Evolutionary conservation across 2,113 vertebrate genomes (phyloP), one percentile per base, ranked within the genome.

Genomic region (Tenebrosternarchus preto): DNA sequence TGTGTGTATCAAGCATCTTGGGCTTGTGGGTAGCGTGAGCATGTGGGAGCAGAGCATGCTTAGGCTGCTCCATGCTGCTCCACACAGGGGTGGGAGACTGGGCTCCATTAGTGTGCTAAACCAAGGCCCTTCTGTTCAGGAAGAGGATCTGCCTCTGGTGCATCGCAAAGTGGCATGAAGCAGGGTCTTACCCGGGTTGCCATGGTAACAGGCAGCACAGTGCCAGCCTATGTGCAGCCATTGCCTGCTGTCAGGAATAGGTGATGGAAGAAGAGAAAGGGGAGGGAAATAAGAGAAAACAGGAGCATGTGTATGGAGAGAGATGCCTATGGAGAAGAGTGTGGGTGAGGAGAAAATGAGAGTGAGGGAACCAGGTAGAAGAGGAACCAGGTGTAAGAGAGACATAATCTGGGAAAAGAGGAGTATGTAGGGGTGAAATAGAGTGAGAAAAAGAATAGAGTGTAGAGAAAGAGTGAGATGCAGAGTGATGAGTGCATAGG

Each of bases 161-260:
- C 12, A 36, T 67, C 64, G 80, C 56, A 77, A 70, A 77, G 66
- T 39, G 69, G 55, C 59, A 76, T 39, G 77, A 70, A 50, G 43
- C 64, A 59, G 82, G 70, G 82, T 78, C 81, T 81, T 79, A 76
- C 24, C 12, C 43, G 43, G 68, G 78, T 84, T 86, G 76, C 83
- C 77, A 67, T 86, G 77, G 82, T 60, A 80, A 82, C 82, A 60
- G 27, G 25, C 19, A 57, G 82, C 79, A 70, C 53, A 33, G 57
- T 82, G 84, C 78, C 84, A 82, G 70, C 76, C 76, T 67, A 69
- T 53, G 43, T 60, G 50, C 50, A 78, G 57, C 82, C 76, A 61
- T 56, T 59, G 46, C 76, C 76, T 80, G 43, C 61, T 77, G 75
- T 81, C 50, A 73, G 68, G 46, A 76, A 77, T 36, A 83, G 76